phyloP scores from a whole-genome alignment of 1,140 invertebrate genomes.

The Drosophila dunni region DNA sequence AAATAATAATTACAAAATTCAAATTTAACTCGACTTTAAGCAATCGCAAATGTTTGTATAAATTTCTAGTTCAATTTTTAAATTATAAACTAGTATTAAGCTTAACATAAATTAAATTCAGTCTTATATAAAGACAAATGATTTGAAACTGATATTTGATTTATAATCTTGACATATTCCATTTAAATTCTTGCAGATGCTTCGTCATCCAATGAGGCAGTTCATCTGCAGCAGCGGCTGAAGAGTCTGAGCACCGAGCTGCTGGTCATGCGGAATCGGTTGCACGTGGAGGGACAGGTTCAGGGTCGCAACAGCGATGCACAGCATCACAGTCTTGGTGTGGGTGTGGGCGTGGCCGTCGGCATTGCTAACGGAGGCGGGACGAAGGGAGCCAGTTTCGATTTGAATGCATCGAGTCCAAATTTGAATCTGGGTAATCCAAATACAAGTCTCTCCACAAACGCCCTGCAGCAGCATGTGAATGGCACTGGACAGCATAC shows the following conservation, averaged over 20 bases:
- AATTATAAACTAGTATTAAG: no score
- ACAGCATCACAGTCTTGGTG: slow-evolving; percentile 46
- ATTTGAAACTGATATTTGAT: no score
- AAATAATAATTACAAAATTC: no score
- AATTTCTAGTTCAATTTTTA: no score
- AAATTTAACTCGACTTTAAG: no score
- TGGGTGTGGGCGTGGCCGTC: slow-evolving; percentile 12
- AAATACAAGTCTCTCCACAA: slow-evolving; percentile 50
- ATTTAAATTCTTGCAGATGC: slow-evolving; percentile 88
- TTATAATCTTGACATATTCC: no score
- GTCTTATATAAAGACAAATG: no score
- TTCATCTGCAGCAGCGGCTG: slow-evolving; percentile 94
- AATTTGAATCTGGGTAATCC: slow-evolving; percentile 61
- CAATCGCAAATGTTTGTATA: no score
- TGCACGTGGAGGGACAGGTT: slow-evolving; percentile 88
- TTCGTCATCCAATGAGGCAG: slow-evolving; percentile 96
- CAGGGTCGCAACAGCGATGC: slow-evolving; percentile 60
- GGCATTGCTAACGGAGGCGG: slow-evolving; percentile 15
- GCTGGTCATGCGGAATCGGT: slow-evolving; percentile 93
- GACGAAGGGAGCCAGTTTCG: slow-evolving; percentile 58
- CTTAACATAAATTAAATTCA: no score
- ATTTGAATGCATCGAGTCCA: slow-evolving; percentile 76
- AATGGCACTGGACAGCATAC: slow-evolving; percentile 56
- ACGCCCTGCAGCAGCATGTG: slow-evolving; percentile 67
- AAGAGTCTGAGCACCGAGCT: slow-evolving; percentile 95